Conservation (phyloP, 2,888 invertebrate species). For the Drosophila peninsularis region DNA sequence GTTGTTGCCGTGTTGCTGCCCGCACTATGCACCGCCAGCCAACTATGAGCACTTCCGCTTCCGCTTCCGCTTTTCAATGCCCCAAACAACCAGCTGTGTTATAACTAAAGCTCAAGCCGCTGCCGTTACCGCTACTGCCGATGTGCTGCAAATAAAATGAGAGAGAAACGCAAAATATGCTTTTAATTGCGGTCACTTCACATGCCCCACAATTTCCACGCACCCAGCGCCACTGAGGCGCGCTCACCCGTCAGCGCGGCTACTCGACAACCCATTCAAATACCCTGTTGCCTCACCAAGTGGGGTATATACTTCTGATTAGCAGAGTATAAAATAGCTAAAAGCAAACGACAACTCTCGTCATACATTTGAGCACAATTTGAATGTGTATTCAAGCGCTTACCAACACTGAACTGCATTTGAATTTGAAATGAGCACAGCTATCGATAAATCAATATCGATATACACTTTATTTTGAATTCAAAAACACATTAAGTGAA, state of each 20-base stretch:
- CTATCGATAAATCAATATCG: background rate
- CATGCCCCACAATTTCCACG: constrained; percentile 48
- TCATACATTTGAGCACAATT: no score
- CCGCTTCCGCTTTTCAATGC: constrained; percentile 35
- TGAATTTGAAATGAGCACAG: background rate
- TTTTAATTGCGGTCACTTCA: constrained; percentile 72
- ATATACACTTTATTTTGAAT: background rate
- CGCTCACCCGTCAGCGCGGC: constrained; percentile 5
- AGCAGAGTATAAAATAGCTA: no score
- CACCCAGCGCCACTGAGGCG: background rate
- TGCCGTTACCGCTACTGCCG: background rate
- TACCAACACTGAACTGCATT: no score
- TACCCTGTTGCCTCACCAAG: constrained; percentile 11
- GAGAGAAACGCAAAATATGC: constrained; percentile 22
- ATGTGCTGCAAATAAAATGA: constrained; percentile 32
- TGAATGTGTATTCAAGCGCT: no score
- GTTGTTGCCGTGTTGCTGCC: constrained; percentile 80
- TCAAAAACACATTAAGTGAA: no score
- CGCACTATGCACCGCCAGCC: constrained; percentile 37
- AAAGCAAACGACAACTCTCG: no score
- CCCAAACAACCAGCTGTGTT: constrained; percentile 15
- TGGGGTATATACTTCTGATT: background rate
- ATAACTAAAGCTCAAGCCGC: constrained; percentile 8
- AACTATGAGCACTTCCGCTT: constrained; percentile 47
- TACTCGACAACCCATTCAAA: constrained; percentile 23